Percentiles rank a stretch among this genome's conserved stretches.
Evolutionary conservation across 2,113 vertebrate genomes (phyloP).

Genomic region (Mastomys natalensis): DNA sequence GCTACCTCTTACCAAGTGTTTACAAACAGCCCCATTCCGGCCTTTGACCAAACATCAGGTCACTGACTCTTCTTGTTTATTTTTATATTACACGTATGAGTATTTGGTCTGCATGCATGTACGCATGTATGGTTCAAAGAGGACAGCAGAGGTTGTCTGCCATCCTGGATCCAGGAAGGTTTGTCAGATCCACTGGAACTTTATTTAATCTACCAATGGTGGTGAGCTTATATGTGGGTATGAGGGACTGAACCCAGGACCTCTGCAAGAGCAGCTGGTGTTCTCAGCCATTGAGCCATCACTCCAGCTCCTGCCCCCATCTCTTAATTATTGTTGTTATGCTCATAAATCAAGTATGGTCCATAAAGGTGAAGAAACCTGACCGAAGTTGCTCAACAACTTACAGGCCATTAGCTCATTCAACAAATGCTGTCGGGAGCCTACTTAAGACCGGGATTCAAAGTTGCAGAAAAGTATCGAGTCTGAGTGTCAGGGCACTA

Average conservation of each 20-base stretch:
- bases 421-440: neutral
- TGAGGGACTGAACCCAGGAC: neutral
- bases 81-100: neutral
- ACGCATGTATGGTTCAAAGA: neutral
- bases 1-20: neutral
- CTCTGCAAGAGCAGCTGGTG: neutral
- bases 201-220: neutral
- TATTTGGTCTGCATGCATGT: neutral
- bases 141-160: too few relatives aligned
- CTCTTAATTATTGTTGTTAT: conserved; percentile 55
- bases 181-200: too few relatives aligned
- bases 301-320: neutral
- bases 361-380: conserved; percentile 54
- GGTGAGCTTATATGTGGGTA: neutral
- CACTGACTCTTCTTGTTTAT: conserved; percentile 43
- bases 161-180: neutral
- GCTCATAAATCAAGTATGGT: neutral
- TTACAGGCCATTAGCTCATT: conserved; percentile 7
- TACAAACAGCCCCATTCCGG: neutral
- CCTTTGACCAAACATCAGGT: conserved; percentile 47
- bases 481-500: neutral
- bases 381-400: conserved; percentile 33
- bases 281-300: neutral
- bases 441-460: conserved; percentile 25
- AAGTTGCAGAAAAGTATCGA: neutral